Base-by-base conservation (phyloP, 2,113 vertebrate species). In the Strigops habroptila region DNA sequence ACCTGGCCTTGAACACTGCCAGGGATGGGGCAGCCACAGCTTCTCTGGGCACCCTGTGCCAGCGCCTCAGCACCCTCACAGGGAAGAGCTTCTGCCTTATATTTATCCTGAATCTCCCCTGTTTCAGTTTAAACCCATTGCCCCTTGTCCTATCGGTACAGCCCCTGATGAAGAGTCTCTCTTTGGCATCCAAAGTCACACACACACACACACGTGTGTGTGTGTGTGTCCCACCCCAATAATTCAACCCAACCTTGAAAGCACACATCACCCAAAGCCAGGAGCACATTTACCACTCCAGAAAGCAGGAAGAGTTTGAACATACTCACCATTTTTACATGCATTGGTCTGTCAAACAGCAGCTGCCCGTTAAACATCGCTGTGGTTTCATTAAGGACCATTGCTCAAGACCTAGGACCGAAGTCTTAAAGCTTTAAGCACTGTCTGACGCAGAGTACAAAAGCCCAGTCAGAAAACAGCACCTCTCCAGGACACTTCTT, bases 301-400 rank as follows among this genome's bases (percentile, higher is more conserved):
- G 49, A 73, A 44, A 11, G 25, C 37, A 74, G 33, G 0, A 43
- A 44, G 17, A 44, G 43, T 4, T 7, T n/a, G 59, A 27, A 15
- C 2, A 1, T 18, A 97, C 99, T 97, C 97, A 99, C 99, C 99
- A 99, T 98, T 97, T 99, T 99, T 33, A 99, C 99, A 0, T 99
- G 99, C 99, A 99, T 99, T 18, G 99, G 98, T 89, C 99, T 98
- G 96, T 99, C 99, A 95, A 99, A 99, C 7, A 99, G 97, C 96
- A 99, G 97, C 82, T 99, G 99, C 21, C 99, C 99, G 48, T 99
- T 99, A 90, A 99, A 99, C 99, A 99, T 99, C 2, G 99, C 99
- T 99, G 90, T 33, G 27, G 18, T 21, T 51, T 55, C 2, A 79
- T 98, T 98, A 98, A 99, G 98, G 98, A 95, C 41, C n/a, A 10